Evolutionary conservation across 2,797 vertebrate species (phyloP).

Genomic region (Notoglanidium macrostoma): DNA sequence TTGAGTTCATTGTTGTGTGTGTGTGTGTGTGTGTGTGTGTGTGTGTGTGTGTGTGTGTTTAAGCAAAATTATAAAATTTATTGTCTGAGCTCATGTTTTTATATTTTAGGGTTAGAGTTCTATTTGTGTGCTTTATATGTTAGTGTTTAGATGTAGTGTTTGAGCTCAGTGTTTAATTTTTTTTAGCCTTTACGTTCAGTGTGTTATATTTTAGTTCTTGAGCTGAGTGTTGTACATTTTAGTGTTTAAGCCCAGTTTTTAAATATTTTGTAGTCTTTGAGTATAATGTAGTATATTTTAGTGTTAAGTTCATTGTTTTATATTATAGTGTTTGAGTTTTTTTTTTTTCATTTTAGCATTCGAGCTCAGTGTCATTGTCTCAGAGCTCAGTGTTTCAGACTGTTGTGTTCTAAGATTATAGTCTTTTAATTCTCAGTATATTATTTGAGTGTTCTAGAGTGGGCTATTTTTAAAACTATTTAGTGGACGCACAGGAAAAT

Average conservation of each 20-base stretch:
- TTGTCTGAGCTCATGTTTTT: neutral
- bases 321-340: neutral
- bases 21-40: too few relatives aligned
- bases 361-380: neutral
- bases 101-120: neutral
- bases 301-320: neutral
- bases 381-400: neutral
- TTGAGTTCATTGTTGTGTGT: neutral
- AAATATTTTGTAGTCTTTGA: neutral
- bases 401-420: neutral
- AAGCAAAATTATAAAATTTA: too few relatives aligned
- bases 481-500: neutral
- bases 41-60: too few relatives aligned
- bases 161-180: neutral
- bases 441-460: neutral
- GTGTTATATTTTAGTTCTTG: neutral
- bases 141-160: neutral
- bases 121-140: neutral
- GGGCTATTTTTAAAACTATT: neutral
- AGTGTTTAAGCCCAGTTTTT: neutral
- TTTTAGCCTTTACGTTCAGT: neutral
- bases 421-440: neutral
- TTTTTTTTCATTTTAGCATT: neutral
- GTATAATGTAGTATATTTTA: neutral
- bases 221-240: neutral